Evolutionary conservation across 2,888 invertebrate species (phyloP).

Genomic region (Metalampra italica): DNA sequence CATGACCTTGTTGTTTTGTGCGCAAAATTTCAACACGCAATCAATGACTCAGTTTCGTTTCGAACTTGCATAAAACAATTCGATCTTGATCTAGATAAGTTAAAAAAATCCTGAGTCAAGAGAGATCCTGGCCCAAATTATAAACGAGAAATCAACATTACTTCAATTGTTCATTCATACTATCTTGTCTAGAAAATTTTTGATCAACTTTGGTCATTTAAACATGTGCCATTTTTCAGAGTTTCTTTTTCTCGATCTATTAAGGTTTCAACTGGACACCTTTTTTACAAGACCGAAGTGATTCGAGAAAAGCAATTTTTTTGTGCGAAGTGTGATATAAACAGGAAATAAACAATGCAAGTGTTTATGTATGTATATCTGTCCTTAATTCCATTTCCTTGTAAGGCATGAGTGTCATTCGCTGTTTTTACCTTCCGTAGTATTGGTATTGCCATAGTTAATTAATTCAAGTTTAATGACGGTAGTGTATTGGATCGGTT

Average conservation of each 20-base stretch:
- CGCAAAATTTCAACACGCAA: slow-evolving; percentile 12
- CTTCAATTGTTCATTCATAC: too few species aligned
- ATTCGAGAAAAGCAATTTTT: too few species aligned
- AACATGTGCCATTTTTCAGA: too few species aligned
- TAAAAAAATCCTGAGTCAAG: not conserved
- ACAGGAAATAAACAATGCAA: not conserved
- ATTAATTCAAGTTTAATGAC: not conserved
- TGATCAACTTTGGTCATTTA: too few species aligned
- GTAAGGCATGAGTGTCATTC: not conserved
- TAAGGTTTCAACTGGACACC: too few species aligned
- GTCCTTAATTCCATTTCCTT: not conserved
- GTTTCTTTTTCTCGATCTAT: too few species aligned
- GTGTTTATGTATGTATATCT: not conserved
- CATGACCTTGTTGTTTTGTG: slow-evolving; percentile 16
- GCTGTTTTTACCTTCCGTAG: not conserved
- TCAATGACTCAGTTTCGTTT: slow-evolving; percentile 14
- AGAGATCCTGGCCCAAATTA: too few species aligned
- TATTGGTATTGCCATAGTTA: not conserved
- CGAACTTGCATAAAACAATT: slow-evolving; percentile 22
- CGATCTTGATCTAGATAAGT: slow-evolving; percentile 13
- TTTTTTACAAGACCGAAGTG: too few species aligned
- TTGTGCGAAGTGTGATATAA: too few species aligned
- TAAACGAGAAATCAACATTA: too few species aligned
- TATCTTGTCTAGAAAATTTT: too few species aligned
- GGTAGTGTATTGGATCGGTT: not conserved